Conservation (phyloP, 2,113 vertebrate genomes). For the Sylvietta virens region DNA sequence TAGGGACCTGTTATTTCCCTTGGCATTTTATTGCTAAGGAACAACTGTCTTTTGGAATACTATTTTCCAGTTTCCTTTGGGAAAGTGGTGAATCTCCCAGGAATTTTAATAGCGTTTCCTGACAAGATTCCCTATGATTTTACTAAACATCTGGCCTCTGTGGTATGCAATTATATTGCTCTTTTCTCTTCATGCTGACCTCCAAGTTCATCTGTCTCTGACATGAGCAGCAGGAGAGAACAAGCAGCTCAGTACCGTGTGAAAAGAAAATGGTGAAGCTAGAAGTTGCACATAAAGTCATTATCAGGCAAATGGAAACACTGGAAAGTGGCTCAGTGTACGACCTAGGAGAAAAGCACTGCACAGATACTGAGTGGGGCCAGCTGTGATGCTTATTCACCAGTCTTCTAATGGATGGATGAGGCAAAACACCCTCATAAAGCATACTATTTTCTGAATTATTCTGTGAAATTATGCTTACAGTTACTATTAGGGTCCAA, state of each 20-base stretch:
- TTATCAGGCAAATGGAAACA: background rate
- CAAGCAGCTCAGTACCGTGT: background rate
- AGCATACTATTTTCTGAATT: background rate
- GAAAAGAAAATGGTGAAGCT: slow-evolving; percentile 42
- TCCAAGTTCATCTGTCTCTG: slow-evolving; percentile 37
- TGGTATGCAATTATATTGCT: slow-evolving; percentile 26
- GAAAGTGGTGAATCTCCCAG: background rate
- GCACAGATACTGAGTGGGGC: background rate
- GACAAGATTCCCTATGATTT: slow-evolving; percentile 13
- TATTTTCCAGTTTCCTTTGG: background rate
- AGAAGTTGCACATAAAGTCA: slow-evolving; percentile 47
- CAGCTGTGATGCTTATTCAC: background rate
- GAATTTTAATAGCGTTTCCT: background rate
- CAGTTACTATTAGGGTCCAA: background rate
- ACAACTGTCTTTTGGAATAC: background rate
- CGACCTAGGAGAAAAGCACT: background rate
- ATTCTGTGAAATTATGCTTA: background rate
- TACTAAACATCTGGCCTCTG: slow-evolving; percentile 15
- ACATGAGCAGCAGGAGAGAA: slow-evolving; percentile 39
- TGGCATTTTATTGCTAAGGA: background rate
- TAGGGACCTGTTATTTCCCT: background rate
- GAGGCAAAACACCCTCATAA: background rate
- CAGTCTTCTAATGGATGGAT: background rate
- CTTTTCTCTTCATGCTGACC: slow-evolving; percentile 37
- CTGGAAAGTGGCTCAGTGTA: background rate